phyloP scores from a whole-genome alignment of 2,113 vertebrate species.

The Climacteris rufus region DNA sequence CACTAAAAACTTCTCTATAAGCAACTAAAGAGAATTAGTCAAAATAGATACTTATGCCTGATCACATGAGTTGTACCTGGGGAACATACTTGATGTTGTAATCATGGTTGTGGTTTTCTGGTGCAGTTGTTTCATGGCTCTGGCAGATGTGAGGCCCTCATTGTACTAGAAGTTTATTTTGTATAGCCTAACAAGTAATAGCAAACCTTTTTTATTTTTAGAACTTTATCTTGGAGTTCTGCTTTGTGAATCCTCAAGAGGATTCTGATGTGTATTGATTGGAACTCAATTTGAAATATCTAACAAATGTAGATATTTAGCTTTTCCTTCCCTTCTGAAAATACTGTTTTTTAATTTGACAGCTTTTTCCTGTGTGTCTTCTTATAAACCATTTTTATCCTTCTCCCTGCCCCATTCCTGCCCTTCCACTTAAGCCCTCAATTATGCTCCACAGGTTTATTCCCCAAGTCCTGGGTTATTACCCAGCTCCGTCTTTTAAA shows the following conservation, averaged over 20 bases:
- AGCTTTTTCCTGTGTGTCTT: neutral
- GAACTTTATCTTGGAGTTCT: neutral
- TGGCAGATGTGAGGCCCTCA: neutral
- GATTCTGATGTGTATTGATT: neutral
- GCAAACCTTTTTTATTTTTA: neutral
- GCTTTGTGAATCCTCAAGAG: neutral
- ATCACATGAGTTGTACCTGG: neutral
- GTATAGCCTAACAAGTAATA: neutral
- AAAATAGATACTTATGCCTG: neutral
- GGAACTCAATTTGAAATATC: neutral
- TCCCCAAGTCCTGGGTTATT: neutral
- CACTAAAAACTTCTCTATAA: neutral
- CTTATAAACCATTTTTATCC: neutral
- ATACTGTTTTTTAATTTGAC: neutral
- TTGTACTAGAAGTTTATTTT: neutral
- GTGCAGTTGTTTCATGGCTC: neutral
- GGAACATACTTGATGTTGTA: neutral
- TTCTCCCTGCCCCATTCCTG: fast-evolving
- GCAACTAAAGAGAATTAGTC: neutral
- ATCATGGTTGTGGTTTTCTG: neutral
- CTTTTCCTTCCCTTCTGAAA: neutral
- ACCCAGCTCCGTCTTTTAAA: neutral
- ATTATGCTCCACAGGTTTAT: neutral
- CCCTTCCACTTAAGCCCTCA: neutral
- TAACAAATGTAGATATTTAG: neutral